A percentile compares a stretch with the other conserved stretches of the same genome.
phyloP scores from a whole-genome alignment of 1,140 invertebrate species.

The Drosophila tristis region DNA sequence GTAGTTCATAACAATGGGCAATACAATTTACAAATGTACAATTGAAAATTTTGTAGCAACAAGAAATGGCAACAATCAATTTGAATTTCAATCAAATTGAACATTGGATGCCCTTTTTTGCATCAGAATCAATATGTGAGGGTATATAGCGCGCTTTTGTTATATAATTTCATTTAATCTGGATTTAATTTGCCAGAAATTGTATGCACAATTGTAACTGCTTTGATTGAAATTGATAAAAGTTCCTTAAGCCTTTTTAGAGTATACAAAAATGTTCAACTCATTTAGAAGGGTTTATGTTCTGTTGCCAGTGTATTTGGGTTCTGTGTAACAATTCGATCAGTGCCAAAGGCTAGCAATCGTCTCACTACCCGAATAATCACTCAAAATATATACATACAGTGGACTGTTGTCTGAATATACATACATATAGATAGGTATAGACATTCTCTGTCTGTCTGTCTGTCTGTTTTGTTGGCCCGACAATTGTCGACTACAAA shows the following conservation, averaged over 20 bases:
- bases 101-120: not conserved
- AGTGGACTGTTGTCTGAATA: conserved; percentile 7
- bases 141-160: no score
- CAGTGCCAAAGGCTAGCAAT: not conserved
- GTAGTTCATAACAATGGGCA: conserved; percentile 20
- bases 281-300: not conserved
- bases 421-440: not conserved
- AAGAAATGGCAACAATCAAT: not conserved
- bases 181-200: no score
- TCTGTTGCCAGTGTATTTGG: no score
- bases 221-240: not conserved
- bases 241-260: not conserved
- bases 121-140: no score
- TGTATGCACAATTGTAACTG: no score
- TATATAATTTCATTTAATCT: no score
- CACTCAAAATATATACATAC: not conserved
- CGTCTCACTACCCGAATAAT: not conserved
- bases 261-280: not conserved
- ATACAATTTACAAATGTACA: conserved; percentile 30
- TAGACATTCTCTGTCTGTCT: conserved; percentile 21
- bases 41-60: conserved; percentile 2
- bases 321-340: not conserved
- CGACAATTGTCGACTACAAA: conserved; percentile 44
- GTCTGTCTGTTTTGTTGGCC: conserved; percentile 11
- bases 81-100: not conserved